phyloP scores from a whole-genome alignment of 2,113 vertebrate genomes.

The Trichomycterus rosablanca region DNA sequence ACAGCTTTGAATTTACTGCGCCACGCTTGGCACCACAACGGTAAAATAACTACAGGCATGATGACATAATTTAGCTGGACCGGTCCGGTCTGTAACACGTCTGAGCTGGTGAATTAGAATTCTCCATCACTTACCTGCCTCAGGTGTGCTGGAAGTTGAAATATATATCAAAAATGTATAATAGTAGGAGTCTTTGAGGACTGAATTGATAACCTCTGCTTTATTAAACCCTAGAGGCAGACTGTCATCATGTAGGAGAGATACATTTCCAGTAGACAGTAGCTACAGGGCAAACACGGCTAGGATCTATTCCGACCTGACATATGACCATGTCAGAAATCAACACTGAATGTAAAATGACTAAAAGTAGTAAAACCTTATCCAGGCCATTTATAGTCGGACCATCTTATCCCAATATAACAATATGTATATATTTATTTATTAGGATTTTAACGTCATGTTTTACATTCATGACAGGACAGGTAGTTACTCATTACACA shows the following conservation, averaged over 20 bases:
- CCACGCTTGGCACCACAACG: too few species aligned
- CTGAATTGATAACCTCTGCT: conserved; percentile 14
- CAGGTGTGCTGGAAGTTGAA: conserved; percentile 17
- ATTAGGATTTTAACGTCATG: too few species aligned
- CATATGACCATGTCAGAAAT: neutral
- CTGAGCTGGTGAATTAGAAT: conserved; percentile 20
- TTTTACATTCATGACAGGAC: too few species aligned
- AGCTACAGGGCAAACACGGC: neutral
- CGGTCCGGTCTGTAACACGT: too few species aligned
- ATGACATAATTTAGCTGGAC: too few species aligned
- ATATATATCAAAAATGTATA: conserved; percentile 13
- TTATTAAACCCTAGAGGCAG: neutral
- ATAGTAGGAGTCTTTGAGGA: neutral
- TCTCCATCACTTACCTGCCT: conserved; percentile 19
- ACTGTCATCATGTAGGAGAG: conserved; percentile 6
- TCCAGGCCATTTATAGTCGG: neutral
- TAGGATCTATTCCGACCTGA: neutral
- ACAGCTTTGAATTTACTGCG: too few species aligned
- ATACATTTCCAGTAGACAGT: conserved; percentile 1
- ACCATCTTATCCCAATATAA: too few species aligned
- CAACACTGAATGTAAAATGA: neutral
- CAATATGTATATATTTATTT: too few species aligned
- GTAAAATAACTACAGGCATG: too few species aligned
- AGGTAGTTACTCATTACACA: too few species aligned
- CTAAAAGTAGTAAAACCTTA: neutral